Evolutionary conservation across 2,797 vertebrate genomes (phyloP), one percentile per base, ranked within the genome.

Genomic region (Esox lucius): DNA sequence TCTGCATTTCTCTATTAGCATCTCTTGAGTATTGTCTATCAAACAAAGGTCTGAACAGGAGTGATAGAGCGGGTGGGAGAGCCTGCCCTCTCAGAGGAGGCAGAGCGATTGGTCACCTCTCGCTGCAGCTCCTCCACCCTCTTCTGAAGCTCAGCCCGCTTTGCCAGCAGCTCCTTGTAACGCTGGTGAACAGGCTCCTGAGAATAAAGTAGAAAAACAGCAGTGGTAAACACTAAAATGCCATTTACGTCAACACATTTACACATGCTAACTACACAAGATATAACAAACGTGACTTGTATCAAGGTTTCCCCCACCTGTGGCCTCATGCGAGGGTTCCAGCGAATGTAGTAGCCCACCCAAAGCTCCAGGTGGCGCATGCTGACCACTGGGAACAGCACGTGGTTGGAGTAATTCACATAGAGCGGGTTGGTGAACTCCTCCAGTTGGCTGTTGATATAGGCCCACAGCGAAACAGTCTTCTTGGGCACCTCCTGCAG

Each of bases 341-440:
- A 99, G 81, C 98, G 94, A 81, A 98, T 96, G 90, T 99, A 99
- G 89, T 99, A 99, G 9, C 96, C 95, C 1, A 97, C 95, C 98
- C 98, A 99, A 35, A 99, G 96, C 94, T 99, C 96, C 24, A 99
- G 95, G 87, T 99, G 97, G 89, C 97, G 96, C 88, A 98, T 95
- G 88, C 97, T 98, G 84, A 97, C 96, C 17, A 97, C 96, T 0
- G 98, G 98, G 86, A 97, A 98, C 82, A 99, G 92, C 78, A 98
- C 97, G 0, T 99, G 97, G 86, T 96, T 96, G 85, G 94, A 92
- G 83, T 98, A 98, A 91, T 96, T 95, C 74, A 97, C 96, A 1
- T 97, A 98, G 42, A 99, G 77, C 2, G 98, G 98, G 86, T 98
- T 99, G 42, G 94, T 95, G 59, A 99, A 99, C 81, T 99, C 98